These are phyloP conservation scores for Xiphophorus birchmanni DNA, from an alignment of 2,797 vertebrate genomes.

Conservation along the genomic window DNA sequence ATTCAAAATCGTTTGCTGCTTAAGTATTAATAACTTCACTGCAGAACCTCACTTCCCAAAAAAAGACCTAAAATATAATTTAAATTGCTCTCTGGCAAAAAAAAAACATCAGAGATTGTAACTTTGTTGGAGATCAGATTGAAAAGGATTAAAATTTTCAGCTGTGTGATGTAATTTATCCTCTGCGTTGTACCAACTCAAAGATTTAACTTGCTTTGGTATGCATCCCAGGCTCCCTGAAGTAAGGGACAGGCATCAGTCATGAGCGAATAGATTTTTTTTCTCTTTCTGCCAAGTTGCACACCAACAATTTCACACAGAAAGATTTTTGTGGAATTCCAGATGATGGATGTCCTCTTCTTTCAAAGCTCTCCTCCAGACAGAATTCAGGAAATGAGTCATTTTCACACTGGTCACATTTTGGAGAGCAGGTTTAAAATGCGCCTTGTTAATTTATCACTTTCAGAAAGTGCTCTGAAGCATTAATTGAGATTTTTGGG, in stretches of 20 bases:
- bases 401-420: slow-evolving; percentile 52
- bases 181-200: slow-evolving; percentile 2
- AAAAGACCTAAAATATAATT: not conserved
- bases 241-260: slow-evolving; percentile 37
- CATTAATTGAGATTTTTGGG: slow-evolving; percentile 53
- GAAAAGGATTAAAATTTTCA: not conserved
- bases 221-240: slow-evolving; percentile 36
- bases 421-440: slow-evolving; percentile 43
- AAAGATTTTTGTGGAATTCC: slow-evolving; percentile 33
- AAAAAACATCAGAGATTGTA: slow-evolving; percentile 17
- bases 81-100: slow-evolving; percentile 9
- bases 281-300: slow-evolving; percentile 11
- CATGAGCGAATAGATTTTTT: slow-evolving; percentile 29
- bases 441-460: slow-evolving; percentile 55
- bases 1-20: not conserved
- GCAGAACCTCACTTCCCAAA: not conserved
- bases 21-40: not conserved
- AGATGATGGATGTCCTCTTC: slow-evolving; percentile 42
- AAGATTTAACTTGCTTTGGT: slow-evolving; percentile 36
- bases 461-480: slow-evolving; percentile 52
- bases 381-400: slow-evolving; percentile 38
- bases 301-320: slow-evolving; percentile 13
- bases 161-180: slow-evolving; percentile 19
- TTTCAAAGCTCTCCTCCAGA: slow-evolving; percentile 44
- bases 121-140: slow-evolving; percentile 11